Percentiles rank a stretch among this genome's conserved stretches.
Conservation (phyloP, 2,888 invertebrate genomes). For the Neelides folsomi region DNA sequence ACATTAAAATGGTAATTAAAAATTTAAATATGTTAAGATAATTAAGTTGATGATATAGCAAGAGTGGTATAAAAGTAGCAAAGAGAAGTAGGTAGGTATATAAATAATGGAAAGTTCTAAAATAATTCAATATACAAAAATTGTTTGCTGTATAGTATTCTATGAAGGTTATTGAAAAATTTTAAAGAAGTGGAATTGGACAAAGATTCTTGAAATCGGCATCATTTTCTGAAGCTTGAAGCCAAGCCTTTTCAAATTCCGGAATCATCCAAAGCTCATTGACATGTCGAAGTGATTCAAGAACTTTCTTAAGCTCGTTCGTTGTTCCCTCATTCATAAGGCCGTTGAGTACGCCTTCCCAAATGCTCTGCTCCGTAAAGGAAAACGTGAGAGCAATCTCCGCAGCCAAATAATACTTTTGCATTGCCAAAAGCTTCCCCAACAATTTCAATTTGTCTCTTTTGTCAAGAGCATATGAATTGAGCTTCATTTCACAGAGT, state of each 20-base stretch:
- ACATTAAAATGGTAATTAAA: too few relatives aligned
- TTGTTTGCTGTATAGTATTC: too few relatives aligned
- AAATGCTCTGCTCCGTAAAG: conserved; percentile 12
- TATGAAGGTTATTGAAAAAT: too few relatives aligned
- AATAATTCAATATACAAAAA: too few relatives aligned
- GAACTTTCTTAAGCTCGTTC: conserved; percentile 12
- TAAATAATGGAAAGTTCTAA: too few relatives aligned
- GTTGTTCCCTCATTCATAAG: conserved; percentile 14
- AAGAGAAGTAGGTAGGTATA: too few relatives aligned
- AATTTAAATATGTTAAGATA: too few relatives aligned
- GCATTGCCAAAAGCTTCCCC: conserved; percentile 13
- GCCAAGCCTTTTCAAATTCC: conserved; percentile 24
- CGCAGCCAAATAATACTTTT: conserved; percentile 17
- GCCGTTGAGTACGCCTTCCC: conserved; percentile 24
- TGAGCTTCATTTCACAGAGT: too few relatives aligned
- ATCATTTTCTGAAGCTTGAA: conserved; percentile 17
- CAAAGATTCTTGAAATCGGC: conserved; percentile 20
- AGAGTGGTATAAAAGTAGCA: too few relatives aligned
- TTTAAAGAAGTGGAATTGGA: conserved; percentile 29
- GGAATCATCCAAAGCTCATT: conserved; percentile 27
- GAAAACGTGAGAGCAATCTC: conserved; percentile 23
- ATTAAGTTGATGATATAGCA: too few relatives aligned
- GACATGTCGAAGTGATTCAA: conserved; percentile 15
- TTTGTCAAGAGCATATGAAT: conserved; percentile 24
- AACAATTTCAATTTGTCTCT: conserved; percentile 23